Base-by-base conservation (phyloP, 2,797 vertebrate species). In the Phrynocephalus forsythii region DNA sequence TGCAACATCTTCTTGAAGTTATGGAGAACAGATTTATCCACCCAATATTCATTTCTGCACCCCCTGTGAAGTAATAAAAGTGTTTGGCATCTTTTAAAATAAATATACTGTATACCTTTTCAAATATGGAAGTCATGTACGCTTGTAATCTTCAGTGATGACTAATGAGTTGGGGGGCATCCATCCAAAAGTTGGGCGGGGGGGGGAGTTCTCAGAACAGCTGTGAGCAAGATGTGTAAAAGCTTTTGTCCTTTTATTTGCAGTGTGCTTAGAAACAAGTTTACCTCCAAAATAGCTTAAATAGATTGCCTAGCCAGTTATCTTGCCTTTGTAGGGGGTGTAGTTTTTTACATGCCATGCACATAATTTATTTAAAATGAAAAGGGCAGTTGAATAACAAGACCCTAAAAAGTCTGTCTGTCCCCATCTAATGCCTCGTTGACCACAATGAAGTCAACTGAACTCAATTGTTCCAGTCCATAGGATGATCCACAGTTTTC, bases 221-320 rank as follows among this genome's bases (percentile, higher is more conserved):
- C 92, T 95, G 95, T 88, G 92, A 94, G 94, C 95, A 96, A 95
- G 93, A 95, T 95, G 93, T 83, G 80, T 82, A 75, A 85, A 92
- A 63, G 82, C 92, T 92, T 85, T 90, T 92, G 69, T 67, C 79
- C 90, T 94, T 90, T 91, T 91, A 85, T 94, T 91, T 94, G 88
- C 79, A 77, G 93, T 91, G 71, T 85, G 89, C 77, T 91, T 85
- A 86, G 89, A 86, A 89, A 89, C 2, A 88, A 2, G 0, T 88
- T 91, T 87, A 92, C 92, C 85, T 9, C 9, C 9, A 56, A 87
- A 88, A 91, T 91, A 94, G 92, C 94, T 92, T 91, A 75, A n/a
- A 50, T 76, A 94, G 87, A 50, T 7, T 87, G 86, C 90, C 67
- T 90, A 76, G 78, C 90, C 91, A 89, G 85, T 91, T 77, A 1